Evolutionary conservation across 2,113 vertebrate genomes (phyloP), one percentile per base, ranked within the genome.

Genomic region (Thymallus thymallus): DNA sequence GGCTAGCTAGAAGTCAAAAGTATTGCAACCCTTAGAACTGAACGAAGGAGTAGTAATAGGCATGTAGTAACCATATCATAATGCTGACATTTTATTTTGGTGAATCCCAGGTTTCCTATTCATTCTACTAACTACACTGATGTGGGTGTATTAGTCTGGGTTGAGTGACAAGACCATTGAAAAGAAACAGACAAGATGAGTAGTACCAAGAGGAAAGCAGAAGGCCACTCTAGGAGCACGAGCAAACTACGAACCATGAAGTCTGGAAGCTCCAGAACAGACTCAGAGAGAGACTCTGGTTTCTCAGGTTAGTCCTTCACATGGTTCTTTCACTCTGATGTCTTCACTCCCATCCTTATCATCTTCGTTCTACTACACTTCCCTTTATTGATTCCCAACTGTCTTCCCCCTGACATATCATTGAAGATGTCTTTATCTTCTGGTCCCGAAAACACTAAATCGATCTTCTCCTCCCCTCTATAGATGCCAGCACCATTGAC

Each of bases 231-330:
- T 6, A 86, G 82, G 61, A 51, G 60, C 3, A 71, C 58, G 4
- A 80, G 67, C 78, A 85, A 81, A 71, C 81, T 79, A 1, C 82
- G 62, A 73, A 71, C 66, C 74, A 88, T 82, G 80, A 91, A 87
- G 86, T 72, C 81, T 12, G 71, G 79, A 12, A 45, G 18, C 63
- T 80, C 81, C 9, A 83, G 72, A 45, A 29, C 71, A 0, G 95
- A 96, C 35, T 94, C 94, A 5, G 96, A 97, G 89, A 95, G 95
- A 82, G 96, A 98, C 90, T 98, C 96, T 0, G 96, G 95, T 69
- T 97, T 97, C 83, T 97, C 96, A 94, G 96, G 96, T 98, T 32
- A 20, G 80, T 22, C 24, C 6, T 3, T 62, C n/a, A 4, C 35
- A 35, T 35, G 7, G 35, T 35, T 35, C 1, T 9, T 10, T 41